These are phyloP conservation scores for Cyclophora albipunctata DNA, from an alignment of 2,888 invertebrate species.

Conservation along the genomic window DNA sequence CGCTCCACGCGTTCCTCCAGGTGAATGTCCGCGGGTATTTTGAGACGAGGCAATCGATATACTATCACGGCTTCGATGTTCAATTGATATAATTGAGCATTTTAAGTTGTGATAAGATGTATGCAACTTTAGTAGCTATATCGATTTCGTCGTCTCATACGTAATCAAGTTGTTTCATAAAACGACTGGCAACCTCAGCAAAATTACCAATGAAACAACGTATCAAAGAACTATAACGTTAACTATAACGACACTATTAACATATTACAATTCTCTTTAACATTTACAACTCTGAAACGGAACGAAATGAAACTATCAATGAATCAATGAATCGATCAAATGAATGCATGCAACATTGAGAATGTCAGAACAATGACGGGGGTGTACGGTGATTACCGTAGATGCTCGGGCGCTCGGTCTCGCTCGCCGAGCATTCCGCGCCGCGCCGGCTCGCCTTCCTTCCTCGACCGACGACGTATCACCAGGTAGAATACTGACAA, in stretches of 20 bases:
- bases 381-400: conserved; percentile 73
- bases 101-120: too few species aligned
- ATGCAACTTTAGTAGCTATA: too few species aligned
- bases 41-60: conserved; percentile 3
- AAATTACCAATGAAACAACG: too few species aligned
- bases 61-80: conserved; percentile 10
- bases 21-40: conserved; percentile 28
- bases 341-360: conserved; percentile 15
- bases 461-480: conserved; percentile 93
- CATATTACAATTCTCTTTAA: conserved; percentile 20
- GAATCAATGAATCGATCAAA: neutral
- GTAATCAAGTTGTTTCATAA: too few species aligned
- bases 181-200: too few species aligned
- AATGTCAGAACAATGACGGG: conserved; percentile 47
- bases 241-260: conserved; percentile 16
- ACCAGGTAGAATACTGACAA: conserved; percentile 83
- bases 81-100: neutral
- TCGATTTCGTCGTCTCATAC: too few species aligned
- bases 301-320: neutral
- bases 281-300: conserved; percentile 6
- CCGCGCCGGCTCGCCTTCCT: conserved; percentile 94
- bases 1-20: conserved; percentile 72
- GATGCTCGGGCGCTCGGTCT: conserved; percentile 52
- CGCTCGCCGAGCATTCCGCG: conserved; percentile 93
- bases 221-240: too few species aligned